phyloP scores from a whole-genome alignment of 2,113 vertebrate genomes.

The Prolemur simus region DNA sequence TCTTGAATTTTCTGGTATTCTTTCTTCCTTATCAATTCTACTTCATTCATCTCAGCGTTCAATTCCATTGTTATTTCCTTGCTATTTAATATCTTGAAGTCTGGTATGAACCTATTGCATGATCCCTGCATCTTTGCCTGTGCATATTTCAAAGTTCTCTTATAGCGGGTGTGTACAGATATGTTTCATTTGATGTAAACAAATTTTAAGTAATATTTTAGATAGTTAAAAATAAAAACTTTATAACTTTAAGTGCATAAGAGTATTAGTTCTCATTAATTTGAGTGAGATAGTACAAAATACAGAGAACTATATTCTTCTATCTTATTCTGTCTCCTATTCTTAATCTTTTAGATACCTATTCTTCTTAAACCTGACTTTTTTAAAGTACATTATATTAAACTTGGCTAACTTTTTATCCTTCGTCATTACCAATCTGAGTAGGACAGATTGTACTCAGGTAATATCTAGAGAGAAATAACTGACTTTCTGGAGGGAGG shows the following conservation, averaged over 20 bases:
- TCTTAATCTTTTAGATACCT: neutral
- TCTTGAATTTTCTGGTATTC: neutral
- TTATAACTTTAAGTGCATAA: neutral
- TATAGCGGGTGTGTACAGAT: neutral
- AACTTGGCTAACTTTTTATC: neutral
- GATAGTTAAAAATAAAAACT: slow-evolving; percentile 13
- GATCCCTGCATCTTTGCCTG: neutral
- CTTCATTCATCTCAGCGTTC: neutral
- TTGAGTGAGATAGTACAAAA: slow-evolving; percentile 27
- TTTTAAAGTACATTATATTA: neutral
- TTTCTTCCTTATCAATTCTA: neutral
- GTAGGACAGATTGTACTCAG: neutral
- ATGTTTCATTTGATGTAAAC: slow-evolving; percentile 24
- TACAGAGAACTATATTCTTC: neutral
- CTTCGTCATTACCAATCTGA: neutral
- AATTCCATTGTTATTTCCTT: slow-evolving; percentile 16
- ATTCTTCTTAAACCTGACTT: neutral
- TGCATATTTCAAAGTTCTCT: neutral
- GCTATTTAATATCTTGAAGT: neutral
- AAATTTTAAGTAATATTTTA: slow-evolving; percentile 7
- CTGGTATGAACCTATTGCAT: neutral
- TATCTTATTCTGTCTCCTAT: neutral
- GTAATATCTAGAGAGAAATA: neutral
- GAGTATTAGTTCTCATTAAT: slow-evolving; percentile 21
- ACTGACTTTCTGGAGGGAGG: neutral